Percentiles rank a stretch among this genome's conserved stretches.
Evolutionary conservation across 2,797 vertebrate genomes (phyloP).

Genomic region (Scolopax bukidnonensis): DNA sequence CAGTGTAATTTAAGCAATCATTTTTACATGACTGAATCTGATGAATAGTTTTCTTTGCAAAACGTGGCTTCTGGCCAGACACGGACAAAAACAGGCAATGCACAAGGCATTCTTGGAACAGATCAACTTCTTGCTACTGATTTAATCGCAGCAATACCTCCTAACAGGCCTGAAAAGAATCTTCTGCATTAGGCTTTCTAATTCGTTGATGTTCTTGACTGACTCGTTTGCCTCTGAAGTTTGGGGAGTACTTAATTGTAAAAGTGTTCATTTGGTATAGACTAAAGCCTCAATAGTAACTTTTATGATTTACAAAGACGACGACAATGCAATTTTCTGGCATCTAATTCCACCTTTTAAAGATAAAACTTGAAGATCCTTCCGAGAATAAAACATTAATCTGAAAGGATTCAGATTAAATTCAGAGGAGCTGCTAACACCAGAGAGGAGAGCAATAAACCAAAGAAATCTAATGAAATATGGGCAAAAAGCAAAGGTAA

Average conservation of each 20-base stretch:
- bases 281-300: neutral
- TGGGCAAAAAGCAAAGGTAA: neutral
- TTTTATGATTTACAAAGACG: neutral
- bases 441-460: neutral
- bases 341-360: neutral
- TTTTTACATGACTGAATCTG: conserved; percentile 61
- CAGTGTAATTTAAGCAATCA: conserved; percentile 57
- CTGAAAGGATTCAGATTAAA: neutral
- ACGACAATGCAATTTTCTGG: neutral
- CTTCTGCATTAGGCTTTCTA: neutral
- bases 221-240: conserved; percentile 14
- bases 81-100: conserved; percentile 31
- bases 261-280: neutral
- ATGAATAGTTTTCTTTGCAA: conserved; percentile 49
- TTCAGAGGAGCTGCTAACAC: neutral
- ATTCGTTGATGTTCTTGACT: neutral
- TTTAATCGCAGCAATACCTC: conserved; percentile 1
- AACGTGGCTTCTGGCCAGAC: conserved; percentile 34
- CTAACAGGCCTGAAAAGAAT: conserved; percentile 2
- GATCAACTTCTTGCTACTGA: neutral
- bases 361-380: conserved; percentile 6
- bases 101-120: conserved; percentile 18
- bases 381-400: conserved; percentile 10
- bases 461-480: neutral
- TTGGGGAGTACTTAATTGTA: neutral